A percentile compares a stretch with the other conserved stretches of the same genome.
Evolutionary conservation across 1,140 invertebrate genomes (phyloP).

Genomic region (Drosophila sucinea): DNA sequence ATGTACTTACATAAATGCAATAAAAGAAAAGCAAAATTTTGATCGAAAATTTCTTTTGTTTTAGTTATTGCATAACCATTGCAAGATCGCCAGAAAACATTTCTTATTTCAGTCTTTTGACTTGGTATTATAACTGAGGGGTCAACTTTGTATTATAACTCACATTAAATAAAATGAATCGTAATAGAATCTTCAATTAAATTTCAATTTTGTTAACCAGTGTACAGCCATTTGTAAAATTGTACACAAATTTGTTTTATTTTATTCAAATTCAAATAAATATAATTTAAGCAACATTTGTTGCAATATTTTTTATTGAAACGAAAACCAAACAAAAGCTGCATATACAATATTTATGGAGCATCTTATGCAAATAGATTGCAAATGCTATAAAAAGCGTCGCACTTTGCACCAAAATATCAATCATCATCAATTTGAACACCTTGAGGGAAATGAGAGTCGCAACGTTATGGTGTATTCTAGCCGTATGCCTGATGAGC

Average conservation of each 20-base stretch:
- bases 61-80: no score
- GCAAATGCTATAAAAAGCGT: slow-evolving; percentile 1
- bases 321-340: background rate
- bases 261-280: background rate
- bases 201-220: background rate
- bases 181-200: slow-evolving; percentile 2
- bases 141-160: no score
- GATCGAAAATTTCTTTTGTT: background rate
- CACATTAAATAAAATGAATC: no score
- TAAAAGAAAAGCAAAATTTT: background rate
- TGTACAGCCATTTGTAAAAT: background rate
- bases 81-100: no score
- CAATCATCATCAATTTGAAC: background rate
- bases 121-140: no score
- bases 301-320: background rate
- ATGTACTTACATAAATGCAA: no score
- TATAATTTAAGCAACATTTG: background rate
- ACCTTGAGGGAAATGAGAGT: background rate
- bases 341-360: background rate
- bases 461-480: background rate
- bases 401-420: background rate
- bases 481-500: background rate
- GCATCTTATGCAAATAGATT: background rate
- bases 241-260: background rate
- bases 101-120: no score